Evolutionary conservation across 2,113 vertebrate species (phyloP), one percentile per base, ranked within the genome.

Genomic region (Pelusios castaneus): DNA sequence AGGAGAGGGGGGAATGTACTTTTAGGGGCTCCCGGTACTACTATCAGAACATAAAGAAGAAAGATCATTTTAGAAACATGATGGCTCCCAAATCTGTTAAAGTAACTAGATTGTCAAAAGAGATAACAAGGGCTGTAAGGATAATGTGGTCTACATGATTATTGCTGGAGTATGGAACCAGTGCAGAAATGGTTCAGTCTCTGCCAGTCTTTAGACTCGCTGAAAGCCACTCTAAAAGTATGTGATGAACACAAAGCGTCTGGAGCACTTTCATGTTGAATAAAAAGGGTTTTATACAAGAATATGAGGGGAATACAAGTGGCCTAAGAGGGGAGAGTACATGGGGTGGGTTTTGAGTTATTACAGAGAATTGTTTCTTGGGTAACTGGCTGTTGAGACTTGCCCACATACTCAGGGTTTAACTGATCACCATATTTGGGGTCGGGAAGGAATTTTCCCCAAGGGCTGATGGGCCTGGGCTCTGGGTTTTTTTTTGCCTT

Each of bases 31-130:
- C 83, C 52, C 3, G 87, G 85, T 41, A 56, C 56, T 73, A 78
- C 63, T 84, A 67, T 92, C 34, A 78, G 87, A 88, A n/a, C 89
- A 82, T 0, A 82, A 80, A 88, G 73, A 38, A 43, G 80, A 90
- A 84, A 95, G 94, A 83, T 41, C 70, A 76, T 13, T 43, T 73
- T 93, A 92, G 75, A 86, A 78, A 84, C 49, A 88, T 49, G 25
- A 88, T 87, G 87, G 81, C 84, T 47, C 24, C 67, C 58, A 54
- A 88, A 95, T 82, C 1, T 1, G 38, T 93, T 88, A 77, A 45
- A 75, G 85, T 67, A 34, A 67, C 16, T 38, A 89, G 87, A 89
- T 95, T 94, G 80, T 43, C 80, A 88, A 86, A 88, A 88, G 54
- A 83, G 89, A 87, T 85, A 94, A 82, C 49, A 84, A 75, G 58